These are phyloP conservation scores for Gobionotothen gibberifrons DNA, from an alignment of 2,797 vertebrate genomes.

Conservation along the genomic window DNA sequence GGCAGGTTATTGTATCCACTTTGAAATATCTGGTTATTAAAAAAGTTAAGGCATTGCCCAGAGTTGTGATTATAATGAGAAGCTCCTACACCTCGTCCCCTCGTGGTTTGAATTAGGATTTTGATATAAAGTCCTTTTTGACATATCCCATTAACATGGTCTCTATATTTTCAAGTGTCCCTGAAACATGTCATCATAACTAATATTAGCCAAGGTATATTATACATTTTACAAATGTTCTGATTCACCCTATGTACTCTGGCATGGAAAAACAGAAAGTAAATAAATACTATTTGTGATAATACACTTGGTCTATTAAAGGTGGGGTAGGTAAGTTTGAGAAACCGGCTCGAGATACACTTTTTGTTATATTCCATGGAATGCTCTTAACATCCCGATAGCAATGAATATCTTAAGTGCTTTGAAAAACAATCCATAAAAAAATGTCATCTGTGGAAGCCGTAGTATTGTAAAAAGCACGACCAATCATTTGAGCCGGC, in stretches of 20 bases:
- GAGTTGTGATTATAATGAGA: not conserved
- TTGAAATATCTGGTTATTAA: not conserved
- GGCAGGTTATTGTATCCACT: not conserved
- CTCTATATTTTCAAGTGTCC: not conserved
- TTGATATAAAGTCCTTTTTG: slow-evolving; percentile 1
- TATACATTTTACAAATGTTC: not conserved
- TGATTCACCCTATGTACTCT: not conserved
- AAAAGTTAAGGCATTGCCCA: not conserved
- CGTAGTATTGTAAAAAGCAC: too few relatives aligned
- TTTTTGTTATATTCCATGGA: too few relatives aligned
- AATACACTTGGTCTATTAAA: not conserved
- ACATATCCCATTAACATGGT: not conserved
- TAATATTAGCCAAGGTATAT: not conserved
- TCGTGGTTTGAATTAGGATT: not conserved
- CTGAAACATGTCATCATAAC: not conserved
- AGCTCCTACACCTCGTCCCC: not conserved
- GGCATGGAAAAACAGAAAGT: not conserved
- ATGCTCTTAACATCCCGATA: too few relatives aligned
- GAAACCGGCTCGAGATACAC: too few relatives aligned
- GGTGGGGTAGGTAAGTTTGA: too few relatives aligned
- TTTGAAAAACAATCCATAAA: too few relatives aligned
- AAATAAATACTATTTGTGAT: not conserved
- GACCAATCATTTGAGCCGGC: too few relatives aligned
- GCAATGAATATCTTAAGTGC: too few relatives aligned
- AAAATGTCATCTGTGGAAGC: too few relatives aligned